Evolutionary conservation across 64 coral and sea anemone genomes (phyloP).

Genomic region (Stichodactyla mertensii): DNA sequence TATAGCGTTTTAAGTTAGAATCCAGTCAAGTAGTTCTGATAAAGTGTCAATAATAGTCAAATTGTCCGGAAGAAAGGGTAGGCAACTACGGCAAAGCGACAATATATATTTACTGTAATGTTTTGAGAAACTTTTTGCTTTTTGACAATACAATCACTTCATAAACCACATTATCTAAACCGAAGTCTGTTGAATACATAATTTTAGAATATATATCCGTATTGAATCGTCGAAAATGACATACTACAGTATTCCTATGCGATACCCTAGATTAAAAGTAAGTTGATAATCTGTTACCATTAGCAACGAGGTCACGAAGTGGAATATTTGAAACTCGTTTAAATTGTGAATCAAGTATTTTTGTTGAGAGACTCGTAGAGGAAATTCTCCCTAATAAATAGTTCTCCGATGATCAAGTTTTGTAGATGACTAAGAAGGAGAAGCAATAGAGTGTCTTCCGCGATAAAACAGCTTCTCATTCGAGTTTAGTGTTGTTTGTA

Average conservation of each 20-base stretch:
- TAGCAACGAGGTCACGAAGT: conserved; percentile 22
- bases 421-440: background rate
- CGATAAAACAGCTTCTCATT: background rate
- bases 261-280: background rate
- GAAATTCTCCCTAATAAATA: background rate
- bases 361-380: background rate
- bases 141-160: background rate
- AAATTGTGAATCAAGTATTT: background rate
- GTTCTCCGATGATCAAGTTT: background rate
- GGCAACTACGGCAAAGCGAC: background rate
- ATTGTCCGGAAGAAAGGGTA: background rate
- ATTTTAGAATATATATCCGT: background rate
- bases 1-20: background rate
- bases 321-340: conserved; percentile 13
- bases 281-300: conserved; percentile 18
- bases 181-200: background rate
- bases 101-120: background rate
- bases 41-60: background rate
- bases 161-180: background rate
- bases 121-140: background rate
- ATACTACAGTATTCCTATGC: background rate
- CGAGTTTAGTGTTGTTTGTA: background rate
- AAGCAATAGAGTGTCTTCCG: background rate
- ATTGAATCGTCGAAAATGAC: background rate
- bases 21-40: background rate